phyloP scores from a whole-genome alignment of 37 sponge, comb jelly and placozoan genomes.

The Dysidea cf. avara region DNA sequence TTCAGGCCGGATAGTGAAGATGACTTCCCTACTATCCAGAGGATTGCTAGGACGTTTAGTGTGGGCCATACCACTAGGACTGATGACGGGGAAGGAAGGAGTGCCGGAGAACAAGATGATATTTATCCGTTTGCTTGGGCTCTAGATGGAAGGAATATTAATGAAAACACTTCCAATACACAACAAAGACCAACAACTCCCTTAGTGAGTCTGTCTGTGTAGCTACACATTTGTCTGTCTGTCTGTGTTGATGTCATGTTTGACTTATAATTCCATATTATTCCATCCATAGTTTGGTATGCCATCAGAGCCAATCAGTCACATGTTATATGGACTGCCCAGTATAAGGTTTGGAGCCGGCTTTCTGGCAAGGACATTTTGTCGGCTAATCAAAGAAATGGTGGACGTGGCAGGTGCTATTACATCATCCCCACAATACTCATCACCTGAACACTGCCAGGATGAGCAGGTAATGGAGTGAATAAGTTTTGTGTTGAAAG shows the following conservation, averaged over 20 bases:
- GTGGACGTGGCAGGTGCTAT: constrained; percentile 54
- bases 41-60: not conserved
- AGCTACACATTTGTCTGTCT: too few relatives aligned
- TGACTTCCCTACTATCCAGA: too few relatives aligned
- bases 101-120: not conserved
- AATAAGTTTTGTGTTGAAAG: too few relatives aligned
- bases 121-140: constrained; percentile 85
- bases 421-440: too few relatives aligned
- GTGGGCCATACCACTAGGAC: not conserved
- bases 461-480: too few relatives aligned
- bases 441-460: too few relatives aligned
- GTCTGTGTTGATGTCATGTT: too few relatives aligned
- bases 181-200: too few relatives aligned
- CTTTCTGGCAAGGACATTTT: constrained; percentile 71
- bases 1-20: too few relatives aligned
- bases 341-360: constrained; percentile 79
- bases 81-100: not conserved
- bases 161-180: too few relatives aligned
- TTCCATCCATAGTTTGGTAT: constrained; percentile 11
- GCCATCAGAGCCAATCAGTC: constrained; percentile 9
- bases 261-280: not conserved
- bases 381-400: constrained; percentile 77
- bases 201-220: too few relatives aligned
- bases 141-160: constrained; percentile 75
- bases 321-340: constrained; percentile 53